phyloP scores from a whole-genome alignment of 2,888 invertebrate genomes.

The Tenodera sinensis region DNA sequence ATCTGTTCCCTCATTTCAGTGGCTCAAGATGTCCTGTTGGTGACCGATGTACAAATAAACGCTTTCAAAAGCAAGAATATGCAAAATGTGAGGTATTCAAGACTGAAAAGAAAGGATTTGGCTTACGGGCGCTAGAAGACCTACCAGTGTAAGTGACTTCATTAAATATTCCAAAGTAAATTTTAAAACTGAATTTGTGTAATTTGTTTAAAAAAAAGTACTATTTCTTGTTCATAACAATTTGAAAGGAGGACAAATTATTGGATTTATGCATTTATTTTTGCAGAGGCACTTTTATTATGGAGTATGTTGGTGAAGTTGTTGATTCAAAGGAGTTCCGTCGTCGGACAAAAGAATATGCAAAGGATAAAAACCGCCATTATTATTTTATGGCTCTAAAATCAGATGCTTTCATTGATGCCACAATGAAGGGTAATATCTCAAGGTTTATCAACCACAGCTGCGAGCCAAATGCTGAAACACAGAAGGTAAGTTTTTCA shows the following conservation, averaged over 20 bases:
- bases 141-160: slow-evolving; percentile 61
- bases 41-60: slow-evolving; percentile 88
- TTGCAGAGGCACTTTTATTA: slow-evolving; percentile 85
- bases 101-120: slow-evolving; percentile 94
- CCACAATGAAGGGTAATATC: slow-evolving; percentile 91
- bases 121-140: slow-evolving; percentile 73
- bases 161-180: not conserved
- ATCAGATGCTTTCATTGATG: slow-evolving; percentile 92
- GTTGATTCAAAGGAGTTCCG: slow-evolving; percentile 87
- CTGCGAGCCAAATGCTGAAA: slow-evolving; percentile 97
- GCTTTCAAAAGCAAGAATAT: slow-evolving; percentile 86
- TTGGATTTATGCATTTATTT: not conserved
- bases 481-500: slow-evolving; percentile 69
- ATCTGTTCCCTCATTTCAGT: slow-evolving; percentile 53
- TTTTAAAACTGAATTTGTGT: not conserved
- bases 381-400: slow-evolving; percentile 97
- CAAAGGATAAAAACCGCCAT: slow-evolving; percentile 84
- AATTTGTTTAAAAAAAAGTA: not conserved
- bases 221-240: slow-evolving; percentile 13
- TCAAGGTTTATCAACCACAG: slow-evolving; percentile 98
- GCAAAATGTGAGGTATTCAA: slow-evolving; percentile 81
- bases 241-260: not conserved
- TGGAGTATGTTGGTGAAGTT: slow-evolving; percentile 99
- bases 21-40: slow-evolving; percentile 86
- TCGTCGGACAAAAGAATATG: slow-evolving; percentile 81